Base-by-base conservation (phyloP, 2,888 invertebrate genomes). In the Torymus tubicola region DNA sequence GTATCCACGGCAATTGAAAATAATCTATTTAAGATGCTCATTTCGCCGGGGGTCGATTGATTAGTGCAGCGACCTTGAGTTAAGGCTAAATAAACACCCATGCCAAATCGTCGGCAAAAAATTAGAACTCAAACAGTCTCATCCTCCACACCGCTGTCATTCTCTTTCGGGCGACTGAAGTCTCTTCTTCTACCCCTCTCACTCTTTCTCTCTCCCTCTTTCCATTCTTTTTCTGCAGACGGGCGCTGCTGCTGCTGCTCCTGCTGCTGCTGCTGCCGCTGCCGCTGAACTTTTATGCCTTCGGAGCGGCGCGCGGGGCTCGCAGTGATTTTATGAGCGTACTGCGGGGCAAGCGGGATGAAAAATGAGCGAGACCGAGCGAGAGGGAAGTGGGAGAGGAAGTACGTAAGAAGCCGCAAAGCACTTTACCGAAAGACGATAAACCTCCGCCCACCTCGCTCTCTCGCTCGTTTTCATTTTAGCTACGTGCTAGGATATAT, bases 311-410 rank as follows among this genome's bases (percentile, higher is more conserved):
- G 42, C 42, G 42, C 42, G 42, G 42, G 42, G 42, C 42, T 42
- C 84, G 82, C 84, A 80, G 76, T 86, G 87, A 87, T 87, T 87
- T 88, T 88, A 88, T 80, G 86, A 78, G 86, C 86, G 87, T 85
- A 84, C 84, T 85, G 84, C 84, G 80, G 72, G 70, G 75, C 50
- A 81, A 77, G 50, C 58, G 60, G 71, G 79, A 67, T 73, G 74
- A 72, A 77, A 73, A 76, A 69, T 42, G 50, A 72, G 68, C 58
- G 64, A 65, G n/a, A 69, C 68, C n/a, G 57, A 63, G 61, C n/a
- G 55, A 61, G 72, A 31, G 64, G 16, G 58, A 70, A 73, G 63
- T 60, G 80, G 67, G 78, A 65, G 68, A 75, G 80, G 64, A 68
- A 72, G 74, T 82, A 79, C 74, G 79, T 64, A 78, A 80, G 79